Evolutionary conservation across 2,113 vertebrate species (phyloP), one percentile per base, ranked within the genome.

Genomic region (Anarhynchus alexandrinus): DNA sequence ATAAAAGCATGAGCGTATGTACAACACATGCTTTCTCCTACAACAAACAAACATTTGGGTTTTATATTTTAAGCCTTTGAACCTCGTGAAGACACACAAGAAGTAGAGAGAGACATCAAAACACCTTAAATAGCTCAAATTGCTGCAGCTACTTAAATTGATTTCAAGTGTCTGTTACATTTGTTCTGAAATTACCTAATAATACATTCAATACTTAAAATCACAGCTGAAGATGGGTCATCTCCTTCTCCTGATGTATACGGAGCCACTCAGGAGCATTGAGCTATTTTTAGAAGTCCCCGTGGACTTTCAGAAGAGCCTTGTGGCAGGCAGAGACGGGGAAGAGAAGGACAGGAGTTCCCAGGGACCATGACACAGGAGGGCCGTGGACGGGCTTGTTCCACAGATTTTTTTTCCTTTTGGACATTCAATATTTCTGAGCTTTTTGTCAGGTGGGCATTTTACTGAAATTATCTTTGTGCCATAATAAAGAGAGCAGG

Each of bases 1-100:
- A 65, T 69, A 59, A 96, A 93, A 94, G 72, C 57, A 52, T 15
- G 22, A 89, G 38, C 7, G 1, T 67, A 38, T 42, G 64, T 45
- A 84, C 30, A 89, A 89, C 69, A 82, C 36, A 30, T 47, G 52
- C 6, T 0, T 47, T 79, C 64, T 89, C 47, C 77, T 87, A 82
- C 73, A 94, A 89, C 70, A 97, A 94, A 86, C 80, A 90, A 79
- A 96, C 84, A 87, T 45, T 91, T 54, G 61, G 57, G 47, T 1
- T 59, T 85, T 64, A 10, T 14, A 49, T 90, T 91, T 89, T 76
- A 87, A 89, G 42, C 20, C 77, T 91, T 79, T 59, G 36, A 74
- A 82, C n/a, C 27, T 82, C 1, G 0, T 22, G 26, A 89, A 87
- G 43, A 76, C 51, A 86, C 11, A 58, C 8, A 38, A 78, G 83